phyloP scores from a whole-genome alignment of 2,888 invertebrate genomes.

The Drosophila gaucha region DNA sequence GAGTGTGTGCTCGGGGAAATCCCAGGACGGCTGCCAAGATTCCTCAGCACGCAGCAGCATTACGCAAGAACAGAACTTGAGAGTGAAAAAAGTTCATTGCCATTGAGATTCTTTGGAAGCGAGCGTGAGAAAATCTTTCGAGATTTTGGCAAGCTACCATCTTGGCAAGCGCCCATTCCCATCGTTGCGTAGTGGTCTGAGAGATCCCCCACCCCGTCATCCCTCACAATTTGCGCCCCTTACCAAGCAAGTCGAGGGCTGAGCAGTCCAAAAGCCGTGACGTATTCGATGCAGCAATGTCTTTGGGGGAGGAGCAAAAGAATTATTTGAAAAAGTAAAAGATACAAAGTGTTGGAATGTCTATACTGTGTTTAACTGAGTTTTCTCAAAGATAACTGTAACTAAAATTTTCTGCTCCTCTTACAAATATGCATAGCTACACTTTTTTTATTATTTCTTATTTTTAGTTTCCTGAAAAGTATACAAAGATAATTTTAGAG shows the following conservation, averaged over 20 bases:
- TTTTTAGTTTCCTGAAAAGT: too few species aligned
- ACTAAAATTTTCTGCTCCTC: too few species aligned
- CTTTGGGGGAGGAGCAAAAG: not conserved
- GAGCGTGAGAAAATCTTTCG: conserved; percentile 68
- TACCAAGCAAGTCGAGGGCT: conserved; percentile 17
- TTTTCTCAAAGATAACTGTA: too few species aligned
- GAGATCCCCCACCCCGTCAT: not conserved
- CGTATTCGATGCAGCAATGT: conserved; percentile 19
- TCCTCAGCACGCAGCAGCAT: conserved; percentile 56
- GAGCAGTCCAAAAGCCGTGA: conserved; percentile 40
- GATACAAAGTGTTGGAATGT: not conserved
- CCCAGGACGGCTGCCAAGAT: conserved; percentile 72
- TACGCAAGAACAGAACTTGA: conserved; percentile 67
- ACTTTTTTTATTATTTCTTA: too few species aligned
- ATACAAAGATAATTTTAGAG: too few species aligned
- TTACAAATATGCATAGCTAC: too few species aligned
- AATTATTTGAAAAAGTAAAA: not conserved
- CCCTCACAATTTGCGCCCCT: conserved; percentile 2
- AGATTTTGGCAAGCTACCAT: conserved; percentile 74
- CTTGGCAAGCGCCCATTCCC: conserved; percentile 72
- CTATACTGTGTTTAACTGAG: not conserved
- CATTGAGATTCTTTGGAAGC: conserved; percentile 70
- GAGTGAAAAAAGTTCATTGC: conserved; percentile 69
- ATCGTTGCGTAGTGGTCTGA: conserved; percentile 46
- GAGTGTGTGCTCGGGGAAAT: conserved; percentile 55